These are phyloP conservation scores for Ranitomeya variabilis DNA, from an alignment of 2,113 vertebrate genomes.

Conservation along the genomic window DNA sequence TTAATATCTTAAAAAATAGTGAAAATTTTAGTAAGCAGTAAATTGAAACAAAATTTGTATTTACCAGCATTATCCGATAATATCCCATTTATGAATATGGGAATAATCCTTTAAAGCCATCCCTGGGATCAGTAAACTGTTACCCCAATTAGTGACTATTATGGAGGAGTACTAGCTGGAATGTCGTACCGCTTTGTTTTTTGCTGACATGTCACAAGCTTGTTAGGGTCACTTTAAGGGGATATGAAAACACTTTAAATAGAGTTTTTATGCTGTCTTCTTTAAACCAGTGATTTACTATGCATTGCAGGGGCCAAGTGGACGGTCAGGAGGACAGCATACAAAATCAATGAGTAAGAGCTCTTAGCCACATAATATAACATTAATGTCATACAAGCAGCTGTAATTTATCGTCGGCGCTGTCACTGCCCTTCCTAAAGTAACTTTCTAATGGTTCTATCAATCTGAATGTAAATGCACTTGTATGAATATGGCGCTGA, in stretches of 20 bases:
- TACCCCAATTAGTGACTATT: too few species aligned
- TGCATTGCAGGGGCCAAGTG: slow-evolving; percentile 11
- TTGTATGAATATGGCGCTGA: not conserved
- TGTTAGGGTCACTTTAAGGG: not conserved
- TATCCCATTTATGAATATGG: too few species aligned
- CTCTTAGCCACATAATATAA: slow-evolving; percentile 48
- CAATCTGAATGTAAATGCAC: slow-evolving; percentile 41
- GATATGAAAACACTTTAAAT: slow-evolving; percentile 9
- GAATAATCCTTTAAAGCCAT: too few species aligned
- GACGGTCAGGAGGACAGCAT: slow-evolving; percentile 34
- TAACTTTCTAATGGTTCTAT: slow-evolving; percentile 44
- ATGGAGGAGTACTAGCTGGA: not conserved
- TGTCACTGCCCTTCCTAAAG: slow-evolving; percentile 43
- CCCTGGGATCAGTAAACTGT: too few species aligned
- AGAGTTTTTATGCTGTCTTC: not conserved
- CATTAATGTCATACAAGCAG: slow-evolving; percentile 35
- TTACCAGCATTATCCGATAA: too few species aligned
- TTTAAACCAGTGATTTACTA: slow-evolving; percentile 25
- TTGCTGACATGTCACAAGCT: not conserved
- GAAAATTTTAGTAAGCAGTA: too few species aligned
- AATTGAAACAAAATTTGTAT: too few species aligned
- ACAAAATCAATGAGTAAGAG: slow-evolving; percentile 51
- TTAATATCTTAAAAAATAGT: too few species aligned
- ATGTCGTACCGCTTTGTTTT: not conserved
- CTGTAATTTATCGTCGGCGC: slow-evolving; percentile 36